These are phyloP conservation scores for Halichoerus grypus DNA, from an alignment of 2,113 vertebrate species.

Conservation along the genomic window DNA sequence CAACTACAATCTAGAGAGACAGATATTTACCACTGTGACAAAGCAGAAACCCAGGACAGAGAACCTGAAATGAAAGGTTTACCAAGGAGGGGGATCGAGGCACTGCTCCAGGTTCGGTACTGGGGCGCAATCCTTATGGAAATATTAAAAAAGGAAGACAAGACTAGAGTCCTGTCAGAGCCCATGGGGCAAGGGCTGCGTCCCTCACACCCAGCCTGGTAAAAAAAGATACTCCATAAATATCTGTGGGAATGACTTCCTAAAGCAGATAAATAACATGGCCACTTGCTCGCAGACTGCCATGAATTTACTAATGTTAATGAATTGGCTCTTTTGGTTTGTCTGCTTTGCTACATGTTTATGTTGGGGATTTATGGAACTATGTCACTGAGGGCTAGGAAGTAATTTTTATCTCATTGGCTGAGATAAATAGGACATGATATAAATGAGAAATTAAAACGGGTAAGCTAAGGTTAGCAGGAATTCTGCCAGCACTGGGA, in stretches of 20 bases:
- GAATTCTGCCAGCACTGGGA: slow-evolving; percentile 62
- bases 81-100: neutral
- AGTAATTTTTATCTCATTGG: slow-evolving; percentile 78
- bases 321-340: slow-evolving; percentile 77
- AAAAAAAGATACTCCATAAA: slow-evolving; percentile 44
- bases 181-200: fast-evolving
- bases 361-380: slow-evolving; percentile 79
- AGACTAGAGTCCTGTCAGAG: neutral
- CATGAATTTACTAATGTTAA: slow-evolving; percentile 67
- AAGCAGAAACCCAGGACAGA: neutral
- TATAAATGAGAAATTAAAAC: slow-evolving; percentile 77
- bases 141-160: neutral
- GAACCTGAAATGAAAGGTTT: neutral
- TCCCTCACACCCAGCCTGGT: neutral
- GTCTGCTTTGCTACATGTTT: slow-evolving; percentile 76
- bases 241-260: slow-evolving; percentile 65
- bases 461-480: slow-evolving; percentile 81
- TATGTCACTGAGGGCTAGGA: slow-evolving; percentile 68
- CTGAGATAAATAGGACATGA: slow-evolving; percentile 71
- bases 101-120: neutral
- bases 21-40: neutral
- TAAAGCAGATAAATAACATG: slow-evolving; percentile 57
- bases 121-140: neutral
- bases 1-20: neutral
- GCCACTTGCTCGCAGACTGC: slow-evolving; percentile 49